Evolutionary conservation across 2,797 vertebrate genomes (phyloP), one percentile per base, ranked within the genome.

Genomic region (Pseudochirops cupreus): DNA sequence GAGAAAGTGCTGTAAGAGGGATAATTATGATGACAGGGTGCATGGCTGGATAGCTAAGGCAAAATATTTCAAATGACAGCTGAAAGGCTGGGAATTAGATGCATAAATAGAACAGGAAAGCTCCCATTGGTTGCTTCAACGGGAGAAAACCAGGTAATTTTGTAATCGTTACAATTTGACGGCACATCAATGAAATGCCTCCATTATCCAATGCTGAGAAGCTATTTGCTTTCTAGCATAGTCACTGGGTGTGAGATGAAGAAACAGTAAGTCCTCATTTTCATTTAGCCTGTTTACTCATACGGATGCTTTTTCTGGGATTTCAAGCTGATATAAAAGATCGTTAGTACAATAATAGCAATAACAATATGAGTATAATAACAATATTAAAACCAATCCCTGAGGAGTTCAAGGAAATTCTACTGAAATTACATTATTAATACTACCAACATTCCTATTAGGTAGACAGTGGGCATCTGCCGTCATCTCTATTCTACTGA

Each of bases 1-100:
- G 28, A 94, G 93, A 97, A 87, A 95, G 54, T 94, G 46, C 93
- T 97, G 97, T 93, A 50, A 82, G 82, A 94, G 90, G 91, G 93
- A 95, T 1, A 10, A 94, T 91, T 89, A 33, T 1, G 21, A 87
- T 87, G 29, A 31, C 93, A 54, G 87, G 5, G 14, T 58, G 57
- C 21, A 92, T 62, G 82, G 91, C 50, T 31, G 11, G 7, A 74
- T 59, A 18, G 13, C 53, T 92, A 93, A 96, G 94, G 39, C 12
- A 91, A 67, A 93, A 31, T 0, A 18, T 92, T 97, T 97, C 62
- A 0, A 91, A 94, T 67, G 39, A 14, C 0, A 1, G 4, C 16
- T 97, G 54, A 87, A 96, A 96, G 1, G 94, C 53, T 91, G 24
- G 6, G 55, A 57, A 67, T 13, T 33, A 67, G 96, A 95, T 54